A percentile compares a stretch with the other conserved stretches of the same genome.
These are phyloP conservation scores for Solea solea DNA, from an alignment of 2,113 vertebrate species.

Conservation along the genomic window DNA sequence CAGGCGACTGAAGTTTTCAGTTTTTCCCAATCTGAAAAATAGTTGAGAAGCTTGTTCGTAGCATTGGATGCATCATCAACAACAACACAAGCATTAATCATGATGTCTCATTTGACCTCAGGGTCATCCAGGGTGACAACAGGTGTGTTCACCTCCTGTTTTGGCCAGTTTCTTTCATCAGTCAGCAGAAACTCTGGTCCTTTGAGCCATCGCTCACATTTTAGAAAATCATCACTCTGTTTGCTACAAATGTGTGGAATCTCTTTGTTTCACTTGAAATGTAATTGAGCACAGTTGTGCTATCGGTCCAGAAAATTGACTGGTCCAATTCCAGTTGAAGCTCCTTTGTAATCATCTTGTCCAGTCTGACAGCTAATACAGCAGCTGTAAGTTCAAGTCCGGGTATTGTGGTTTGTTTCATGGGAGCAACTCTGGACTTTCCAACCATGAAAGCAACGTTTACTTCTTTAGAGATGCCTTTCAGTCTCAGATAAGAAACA, in stretches of 20 bases:
- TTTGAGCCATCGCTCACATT: background rate
- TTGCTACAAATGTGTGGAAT: background rate
- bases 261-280: background rate
- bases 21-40: slow-evolving; percentile 1
- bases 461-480: background rate
- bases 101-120: background rate
- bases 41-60: background rate
- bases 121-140: background rate
- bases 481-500: slow-evolving; percentile 13
- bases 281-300: background rate
- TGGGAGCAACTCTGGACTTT: background rate
- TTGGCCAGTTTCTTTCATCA: background rate
- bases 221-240: slow-evolving; percentile 1
- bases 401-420: background rate
- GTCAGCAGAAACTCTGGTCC: background rate
- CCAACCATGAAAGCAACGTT: background rate
- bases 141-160: background rate
- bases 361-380: background rate
- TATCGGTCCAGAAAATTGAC: background rate
- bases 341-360: background rate
- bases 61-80: background rate
- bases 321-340: background rate
- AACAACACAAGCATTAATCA: background rate
- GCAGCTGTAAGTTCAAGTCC: background rate
- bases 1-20: background rate